Evolutionary conservation across 37 sponge, comb jelly and placozoan species (phyloP).

Genomic region (Ephydatia muelleri): DNA sequence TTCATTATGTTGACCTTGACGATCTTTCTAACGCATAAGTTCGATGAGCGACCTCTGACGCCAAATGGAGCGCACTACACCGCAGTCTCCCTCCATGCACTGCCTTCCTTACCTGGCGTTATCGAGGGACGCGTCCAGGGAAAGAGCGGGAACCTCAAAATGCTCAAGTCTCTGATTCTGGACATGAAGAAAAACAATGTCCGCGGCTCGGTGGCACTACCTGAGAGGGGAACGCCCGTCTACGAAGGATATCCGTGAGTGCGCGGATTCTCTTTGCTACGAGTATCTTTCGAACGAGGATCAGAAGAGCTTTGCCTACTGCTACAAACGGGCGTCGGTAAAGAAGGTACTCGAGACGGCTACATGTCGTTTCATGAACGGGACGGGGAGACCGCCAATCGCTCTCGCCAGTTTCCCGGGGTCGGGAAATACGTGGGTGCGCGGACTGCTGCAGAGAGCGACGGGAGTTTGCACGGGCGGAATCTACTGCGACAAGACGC

Average conservation of each 20-base stretch:
- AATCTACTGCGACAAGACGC: constrained; percentile 39
- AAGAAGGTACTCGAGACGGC: background rate
- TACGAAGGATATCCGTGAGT: background rate
- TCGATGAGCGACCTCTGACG: background rate
- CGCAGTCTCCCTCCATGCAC: background rate
- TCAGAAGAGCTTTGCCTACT: constrained; percentile 10
- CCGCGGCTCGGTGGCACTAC: background rate
- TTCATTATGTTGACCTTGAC: background rate
- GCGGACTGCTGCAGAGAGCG: constrained; percentile 45
- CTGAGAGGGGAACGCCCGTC: background rate
- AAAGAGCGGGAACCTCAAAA: background rate
- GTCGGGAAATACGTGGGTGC: constrained; percentile 66
- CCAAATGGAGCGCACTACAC: background rate
- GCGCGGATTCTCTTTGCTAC: constrained; percentile 9
- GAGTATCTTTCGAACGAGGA: constrained; percentile 20
- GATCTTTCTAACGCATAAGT: background rate
- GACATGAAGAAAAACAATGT: background rate
- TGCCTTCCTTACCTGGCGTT: background rate
- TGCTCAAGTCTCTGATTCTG: background rate
- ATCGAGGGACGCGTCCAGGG: background rate
- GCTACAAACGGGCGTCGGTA: constrained; percentile 10
- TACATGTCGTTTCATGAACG: constrained; percentile 38
- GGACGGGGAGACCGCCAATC: constrained; percentile 23
- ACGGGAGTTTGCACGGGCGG: constrained; percentile 72
- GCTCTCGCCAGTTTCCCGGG: constrained; percentile 60